Conservation (phyloP, 2,113 vertebrate genomes). For the Leuciscus idus region DNA sequence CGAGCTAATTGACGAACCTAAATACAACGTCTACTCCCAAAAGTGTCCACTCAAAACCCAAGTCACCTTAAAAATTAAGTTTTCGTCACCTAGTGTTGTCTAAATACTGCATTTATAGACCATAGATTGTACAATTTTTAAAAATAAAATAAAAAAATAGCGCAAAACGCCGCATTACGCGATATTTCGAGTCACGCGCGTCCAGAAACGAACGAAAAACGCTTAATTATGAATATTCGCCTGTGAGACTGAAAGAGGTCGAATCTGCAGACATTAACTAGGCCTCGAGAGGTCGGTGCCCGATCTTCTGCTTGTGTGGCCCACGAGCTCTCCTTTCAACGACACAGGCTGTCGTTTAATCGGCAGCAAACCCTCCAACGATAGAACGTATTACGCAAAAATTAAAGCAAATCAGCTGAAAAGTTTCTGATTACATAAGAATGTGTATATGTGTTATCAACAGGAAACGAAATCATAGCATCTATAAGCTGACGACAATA, state of each 20-base stretch:
- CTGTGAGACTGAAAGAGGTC: not conserved
- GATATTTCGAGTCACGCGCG: not conserved
- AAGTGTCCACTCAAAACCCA: not conserved
- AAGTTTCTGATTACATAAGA: not conserved
- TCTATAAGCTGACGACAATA: not conserved
- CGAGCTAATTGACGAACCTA: not conserved
- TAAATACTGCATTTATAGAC: not conserved
- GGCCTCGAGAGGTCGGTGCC: constrained; percentile 25
- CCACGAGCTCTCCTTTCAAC: not conserved
- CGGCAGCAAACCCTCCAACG: not conserved
- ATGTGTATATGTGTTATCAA: not conserved
- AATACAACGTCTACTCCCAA: not conserved
- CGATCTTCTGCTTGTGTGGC: constrained; percentile 27
- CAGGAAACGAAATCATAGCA: constrained; percentile 19
- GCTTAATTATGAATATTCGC: not conserved
- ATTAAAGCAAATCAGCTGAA: not conserved
- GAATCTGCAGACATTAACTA: constrained; percentile 19
- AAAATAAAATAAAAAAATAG: no score
- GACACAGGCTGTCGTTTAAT: not conserved
- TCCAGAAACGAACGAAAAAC: not conserved
- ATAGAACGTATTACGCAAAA: not conserved
- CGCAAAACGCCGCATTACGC: no score
- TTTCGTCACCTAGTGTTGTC: not conserved
- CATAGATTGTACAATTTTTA: no score
- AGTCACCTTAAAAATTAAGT: not conserved